phyloP scores from a whole-genome alignment of 2,797 vertebrate species.

The Ptychobarbus kaznakovi region DNA sequence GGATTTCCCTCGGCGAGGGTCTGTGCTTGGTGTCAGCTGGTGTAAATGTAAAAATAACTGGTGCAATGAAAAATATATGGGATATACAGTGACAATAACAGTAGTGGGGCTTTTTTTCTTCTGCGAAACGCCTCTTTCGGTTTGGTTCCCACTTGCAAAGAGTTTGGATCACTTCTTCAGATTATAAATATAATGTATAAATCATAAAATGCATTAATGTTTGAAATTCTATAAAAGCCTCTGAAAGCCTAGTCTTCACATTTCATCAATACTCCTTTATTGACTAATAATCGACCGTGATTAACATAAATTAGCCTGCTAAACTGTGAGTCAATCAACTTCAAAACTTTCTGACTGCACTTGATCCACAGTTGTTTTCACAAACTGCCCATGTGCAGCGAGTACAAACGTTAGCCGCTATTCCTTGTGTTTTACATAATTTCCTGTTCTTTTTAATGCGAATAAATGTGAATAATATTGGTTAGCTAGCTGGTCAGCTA shows the following conservation, averaged over 20 bases:
- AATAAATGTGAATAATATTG: conserved; percentile 28
- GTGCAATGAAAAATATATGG: background rate
- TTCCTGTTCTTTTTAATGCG: background rate
- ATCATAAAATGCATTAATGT: background rate
- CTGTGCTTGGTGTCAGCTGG: background rate
- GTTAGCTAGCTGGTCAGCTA: conserved; percentile 57
- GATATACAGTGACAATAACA: background rate
- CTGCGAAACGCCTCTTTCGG: conserved; percentile 3
- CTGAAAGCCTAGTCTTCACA: background rate
- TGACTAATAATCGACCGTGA: conserved; percentile 45
- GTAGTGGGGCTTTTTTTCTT: background rate
- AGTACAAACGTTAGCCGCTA: background rate
- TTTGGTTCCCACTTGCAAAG: background rate
- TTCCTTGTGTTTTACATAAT: conserved; percentile 6
- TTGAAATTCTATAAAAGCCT: background rate
- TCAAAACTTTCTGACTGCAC: conserved; percentile 64
- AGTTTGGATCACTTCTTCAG: background rate
- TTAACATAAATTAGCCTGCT: conserved; percentile 45
- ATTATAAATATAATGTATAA: background rate
- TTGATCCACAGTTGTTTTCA: background rate
- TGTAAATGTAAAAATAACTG: background rate
- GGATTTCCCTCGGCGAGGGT: background rate
- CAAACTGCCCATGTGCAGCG: background rate
- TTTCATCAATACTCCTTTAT: conserved; percentile 31
- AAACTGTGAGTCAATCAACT: conserved; percentile 59